Conservation (phyloP, 30 jellyfish, hydroid and myxozoan genomes). For the Aurelia aurita region DNA sequence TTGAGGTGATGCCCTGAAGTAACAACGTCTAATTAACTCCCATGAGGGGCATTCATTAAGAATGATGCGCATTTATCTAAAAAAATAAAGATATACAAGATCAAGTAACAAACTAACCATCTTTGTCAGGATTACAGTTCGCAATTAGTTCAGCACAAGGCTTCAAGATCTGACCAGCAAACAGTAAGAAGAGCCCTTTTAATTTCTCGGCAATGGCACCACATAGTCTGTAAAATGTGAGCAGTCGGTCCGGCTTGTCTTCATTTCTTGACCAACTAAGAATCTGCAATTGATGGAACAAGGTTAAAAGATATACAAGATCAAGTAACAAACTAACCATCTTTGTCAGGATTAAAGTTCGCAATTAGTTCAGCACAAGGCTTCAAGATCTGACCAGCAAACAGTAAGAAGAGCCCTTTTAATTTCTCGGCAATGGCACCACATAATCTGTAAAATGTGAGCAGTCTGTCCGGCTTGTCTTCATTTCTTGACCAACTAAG, state of each 20-base stretch:
- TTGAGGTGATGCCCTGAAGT: no score
- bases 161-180: slow-evolving; percentile 79
- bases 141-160: slow-evolving; percentile 78
- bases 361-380: slow-evolving; percentile 78
- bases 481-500: slow-evolving; percentile 64
- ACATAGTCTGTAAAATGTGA: slow-evolving; percentile 75
- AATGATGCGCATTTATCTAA: no score
- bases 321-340: slow-evolving; percentile 13
- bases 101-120: slow-evolving; percentile 28
- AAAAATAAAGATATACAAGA: no score
- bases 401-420: slow-evolving; percentile 82
- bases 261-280: slow-evolving; percentile 71
- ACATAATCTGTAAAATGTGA: slow-evolving; percentile 75
- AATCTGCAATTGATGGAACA: slow-evolving; percentile 18
- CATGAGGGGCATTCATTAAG: no score
- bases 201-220: slow-evolving; percentile 69
- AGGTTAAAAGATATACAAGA: no score
- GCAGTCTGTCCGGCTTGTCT: slow-evolving; percentile 42
- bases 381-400: slow-evolving; percentile 79
- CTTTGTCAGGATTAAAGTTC: background rate
- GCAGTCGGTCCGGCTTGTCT: slow-evolving; percentile 43
- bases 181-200: slow-evolving; percentile 82
- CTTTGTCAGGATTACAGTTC: background rate
- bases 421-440: slow-evolving; percentile 69
- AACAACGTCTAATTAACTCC: no score